Conservation (phyloP, 1,140 invertebrate genomes). For the Aphaenogaster rudis region DNA sequence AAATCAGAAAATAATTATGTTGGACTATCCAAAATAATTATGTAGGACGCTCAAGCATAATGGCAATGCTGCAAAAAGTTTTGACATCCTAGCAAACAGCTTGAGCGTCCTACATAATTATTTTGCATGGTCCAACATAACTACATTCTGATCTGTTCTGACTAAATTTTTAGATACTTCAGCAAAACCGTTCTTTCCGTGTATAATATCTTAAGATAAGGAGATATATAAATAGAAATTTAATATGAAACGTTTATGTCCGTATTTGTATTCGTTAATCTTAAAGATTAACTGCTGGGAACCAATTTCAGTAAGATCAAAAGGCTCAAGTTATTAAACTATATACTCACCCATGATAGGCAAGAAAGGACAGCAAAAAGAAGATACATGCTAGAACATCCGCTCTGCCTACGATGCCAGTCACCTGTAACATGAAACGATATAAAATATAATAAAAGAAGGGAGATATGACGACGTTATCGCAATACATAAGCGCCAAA, state of each 20-base stretch:
- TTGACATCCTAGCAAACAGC: no score
- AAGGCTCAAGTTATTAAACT: conserved; percentile 3
- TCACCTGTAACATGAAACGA: conserved; percentile 89
- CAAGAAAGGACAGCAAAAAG: conserved; percentile 93
- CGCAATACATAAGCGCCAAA: conserved; percentile 14
- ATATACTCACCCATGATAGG: conserved; percentile 92
- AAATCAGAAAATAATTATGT: no score
- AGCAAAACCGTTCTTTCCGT: no score
- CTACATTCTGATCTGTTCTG: no score
- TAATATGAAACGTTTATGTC: background rate
- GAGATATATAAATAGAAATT: background rate
- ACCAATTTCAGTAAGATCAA: background rate
- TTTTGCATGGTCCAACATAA: no score
- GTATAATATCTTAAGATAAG: background rate
- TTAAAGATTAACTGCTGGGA: background rate
- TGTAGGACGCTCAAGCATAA: no score
- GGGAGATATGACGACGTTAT: background rate
- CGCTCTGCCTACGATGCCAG: conserved; percentile 94
- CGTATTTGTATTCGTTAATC: background rate
- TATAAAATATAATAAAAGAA: conserved; percentile 44
- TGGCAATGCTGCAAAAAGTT: no score
- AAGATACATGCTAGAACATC: conserved; percentile 94
- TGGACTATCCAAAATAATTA: no score
- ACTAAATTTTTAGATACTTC: no score
- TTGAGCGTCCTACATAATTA: no score